These are phyloP conservation scores for Nomia melanderi DNA, from an alignment of 1,140 invertebrate genomes.

Conservation along the genomic window DNA sequence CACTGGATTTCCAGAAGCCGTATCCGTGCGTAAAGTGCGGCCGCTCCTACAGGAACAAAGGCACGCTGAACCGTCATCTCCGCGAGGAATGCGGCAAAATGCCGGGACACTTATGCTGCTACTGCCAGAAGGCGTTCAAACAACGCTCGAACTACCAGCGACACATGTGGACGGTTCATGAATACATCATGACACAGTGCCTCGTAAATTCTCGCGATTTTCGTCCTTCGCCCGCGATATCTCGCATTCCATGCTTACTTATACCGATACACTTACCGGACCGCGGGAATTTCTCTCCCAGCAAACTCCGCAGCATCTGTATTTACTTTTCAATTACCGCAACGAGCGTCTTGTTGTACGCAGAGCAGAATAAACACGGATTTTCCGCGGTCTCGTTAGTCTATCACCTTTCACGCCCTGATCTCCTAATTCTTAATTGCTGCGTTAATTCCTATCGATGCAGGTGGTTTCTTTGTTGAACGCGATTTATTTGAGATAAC, in stretches of 20 bases:
- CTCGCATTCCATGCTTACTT: too few species aligned
- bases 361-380: constrained; percentile 16
- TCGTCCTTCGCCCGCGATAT: too few species aligned
- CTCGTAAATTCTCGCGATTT: neutral
- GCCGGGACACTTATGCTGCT: constrained; percentile 81
- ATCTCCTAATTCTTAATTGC: neutral
- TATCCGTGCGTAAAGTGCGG: constrained; percentile 76
- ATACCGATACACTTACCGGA: too few species aligned
- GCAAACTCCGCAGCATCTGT: too few species aligned
- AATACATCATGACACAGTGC: neutral
- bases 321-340: too few species aligned
- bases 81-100: constrained; percentile 82
- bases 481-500: too few species aligned
- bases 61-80: constrained; percentile 77
- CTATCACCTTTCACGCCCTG: too few species aligned
- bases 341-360: neutral
- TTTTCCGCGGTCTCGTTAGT: neutral
- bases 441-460: too few species aligned
- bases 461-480: too few species aligned
- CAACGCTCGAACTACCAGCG: constrained; percentile 70
- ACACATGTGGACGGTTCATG: constrained; percentile 63
- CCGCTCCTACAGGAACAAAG: constrained; percentile 79
- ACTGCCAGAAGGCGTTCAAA: constrained; percentile 77
- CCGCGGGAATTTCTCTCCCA: too few species aligned
- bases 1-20: constrained; percentile 48